Evolutionary conservation across 2,113 vertebrate species (phyloP).

Genomic region (Apistogramma diplotaenia): DNA sequence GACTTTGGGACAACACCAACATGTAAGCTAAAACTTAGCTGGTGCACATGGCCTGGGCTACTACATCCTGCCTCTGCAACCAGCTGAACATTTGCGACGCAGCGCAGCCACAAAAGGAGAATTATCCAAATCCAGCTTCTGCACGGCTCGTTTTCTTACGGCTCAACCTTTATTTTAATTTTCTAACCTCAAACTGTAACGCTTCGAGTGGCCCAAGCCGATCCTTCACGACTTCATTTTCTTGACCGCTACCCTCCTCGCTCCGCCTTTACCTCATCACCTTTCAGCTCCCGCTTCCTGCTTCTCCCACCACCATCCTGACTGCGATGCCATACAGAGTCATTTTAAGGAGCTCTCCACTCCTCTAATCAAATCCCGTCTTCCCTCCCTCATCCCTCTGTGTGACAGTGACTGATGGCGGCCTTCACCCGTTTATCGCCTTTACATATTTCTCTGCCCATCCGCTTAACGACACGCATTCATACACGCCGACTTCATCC

Average conservation of each 20-base stretch:
- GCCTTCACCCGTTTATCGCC: constrained; percentile 68
- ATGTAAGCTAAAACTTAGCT: too few relatives aligned
- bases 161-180: neutral
- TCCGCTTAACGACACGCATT: constrained; percentile 57
- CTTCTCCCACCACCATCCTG: neutral
- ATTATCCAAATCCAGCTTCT: neutral
- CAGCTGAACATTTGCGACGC: neutral
- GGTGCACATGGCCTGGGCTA: neutral
- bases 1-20: neutral
- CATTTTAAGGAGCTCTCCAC: constrained; percentile 32
- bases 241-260: neutral
- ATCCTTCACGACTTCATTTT: neutral
- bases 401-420: constrained; percentile 64
- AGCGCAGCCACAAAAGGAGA: too few relatives aligned
- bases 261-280: neutral
- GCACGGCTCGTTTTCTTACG: too few relatives aligned
- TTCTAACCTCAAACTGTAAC: neutral
- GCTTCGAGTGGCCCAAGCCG: neutral
- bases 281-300: neutral
- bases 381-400: constrained; percentile 40
- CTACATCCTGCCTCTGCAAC: neutral
- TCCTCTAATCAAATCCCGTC: constrained; percentile 59
- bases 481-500: constrained; percentile 37
- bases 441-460: constrained; percentile 70
- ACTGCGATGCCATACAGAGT: constrained; percentile 12